phyloP scores from a whole-genome alignment of 2,888 invertebrate genomes.

The Idaea aversata region DNA sequence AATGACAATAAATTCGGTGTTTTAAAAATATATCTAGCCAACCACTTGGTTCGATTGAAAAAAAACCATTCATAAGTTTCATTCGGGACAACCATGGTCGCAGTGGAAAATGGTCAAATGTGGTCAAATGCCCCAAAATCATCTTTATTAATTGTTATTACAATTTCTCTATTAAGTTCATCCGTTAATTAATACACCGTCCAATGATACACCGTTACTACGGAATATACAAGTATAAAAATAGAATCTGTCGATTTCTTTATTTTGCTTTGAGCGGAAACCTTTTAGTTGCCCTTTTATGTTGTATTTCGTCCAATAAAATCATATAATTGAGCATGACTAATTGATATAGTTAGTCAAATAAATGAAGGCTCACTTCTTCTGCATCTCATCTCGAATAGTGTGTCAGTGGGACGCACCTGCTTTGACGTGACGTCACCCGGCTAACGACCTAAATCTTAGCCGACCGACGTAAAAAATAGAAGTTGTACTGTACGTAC shows the following conservation, averaged over 20 bases:
- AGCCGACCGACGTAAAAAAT: conserved; percentile 6
- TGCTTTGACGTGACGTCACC: conserved; percentile 37
- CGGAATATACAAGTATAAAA: too few relatives aligned
- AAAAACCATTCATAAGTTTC: too few relatives aligned
- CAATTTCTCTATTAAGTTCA: too few relatives aligned
- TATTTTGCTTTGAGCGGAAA: not conserved
- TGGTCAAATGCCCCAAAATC: too few relatives aligned
- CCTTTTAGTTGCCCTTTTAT: not conserved
- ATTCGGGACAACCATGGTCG: too few relatives aligned
- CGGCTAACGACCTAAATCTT: conserved; percentile 11
- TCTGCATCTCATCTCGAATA: conserved; percentile 35
- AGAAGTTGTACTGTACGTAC: conserved; percentile 1
- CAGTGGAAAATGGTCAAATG: too few relatives aligned
- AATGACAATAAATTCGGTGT: too few relatives aligned
- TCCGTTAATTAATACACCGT: too few relatives aligned
- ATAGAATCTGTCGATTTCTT: not conserved
- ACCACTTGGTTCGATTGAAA: too few relatives aligned
- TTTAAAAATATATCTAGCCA: too few relatives aligned
- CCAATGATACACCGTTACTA: too few relatives aligned
- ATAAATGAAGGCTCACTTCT: conserved; percentile 35
- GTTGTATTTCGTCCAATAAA: not conserved
- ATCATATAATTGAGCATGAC: not conserved
- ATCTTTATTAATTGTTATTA: too few relatives aligned
- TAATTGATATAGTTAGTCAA: conserved; percentile 29
- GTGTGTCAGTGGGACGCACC: conserved; percentile 50